These are phyloP conservation scores for Drosophila burlai DNA, from an alignment of 1,140 invertebrate species.

Conservation along the genomic window DNA sequence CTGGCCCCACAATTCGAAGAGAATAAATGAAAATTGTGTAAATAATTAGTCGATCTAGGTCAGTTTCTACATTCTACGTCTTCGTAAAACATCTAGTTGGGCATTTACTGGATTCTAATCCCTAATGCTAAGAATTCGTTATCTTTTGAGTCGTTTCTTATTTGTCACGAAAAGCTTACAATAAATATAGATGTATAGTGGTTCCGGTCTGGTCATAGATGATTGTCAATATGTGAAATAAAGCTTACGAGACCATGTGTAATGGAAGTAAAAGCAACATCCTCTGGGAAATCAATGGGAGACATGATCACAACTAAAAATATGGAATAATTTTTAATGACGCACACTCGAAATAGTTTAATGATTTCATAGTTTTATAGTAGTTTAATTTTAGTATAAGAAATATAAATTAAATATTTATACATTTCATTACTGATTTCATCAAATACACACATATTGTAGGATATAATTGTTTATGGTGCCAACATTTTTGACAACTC, in stretches of 20 bases:
- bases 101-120: background rate
- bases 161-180: background rate
- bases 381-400: slow-evolving; percentile 80
- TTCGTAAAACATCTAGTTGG: background rate
- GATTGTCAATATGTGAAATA: background rate
- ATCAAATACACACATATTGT: slow-evolving; percentile 84
- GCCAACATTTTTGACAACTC: slow-evolving; percentile 98
- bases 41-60: background rate
- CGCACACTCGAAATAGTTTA: slow-evolving; percentile 52
- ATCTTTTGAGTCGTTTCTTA: background rate
- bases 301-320: slow-evolving; percentile 1
- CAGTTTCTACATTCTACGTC: background rate
- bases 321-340: slow-evolving; percentile 31
- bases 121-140: background rate
- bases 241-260: background rate
- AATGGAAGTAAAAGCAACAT: background rate
- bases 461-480: slow-evolving; percentile 89
- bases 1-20: background rate
- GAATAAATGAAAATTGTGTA: background rate
- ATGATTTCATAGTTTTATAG: slow-evolving; percentile 76
- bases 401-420: slow-evolving; percentile 84
- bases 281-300: background rate
- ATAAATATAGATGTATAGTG: no score
- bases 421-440: slow-evolving; percentile 84
- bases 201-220: background rate